Base-by-base conservation (phyloP, 2,888 invertebrate species). In the Drosophila diplacantha region DNA sequence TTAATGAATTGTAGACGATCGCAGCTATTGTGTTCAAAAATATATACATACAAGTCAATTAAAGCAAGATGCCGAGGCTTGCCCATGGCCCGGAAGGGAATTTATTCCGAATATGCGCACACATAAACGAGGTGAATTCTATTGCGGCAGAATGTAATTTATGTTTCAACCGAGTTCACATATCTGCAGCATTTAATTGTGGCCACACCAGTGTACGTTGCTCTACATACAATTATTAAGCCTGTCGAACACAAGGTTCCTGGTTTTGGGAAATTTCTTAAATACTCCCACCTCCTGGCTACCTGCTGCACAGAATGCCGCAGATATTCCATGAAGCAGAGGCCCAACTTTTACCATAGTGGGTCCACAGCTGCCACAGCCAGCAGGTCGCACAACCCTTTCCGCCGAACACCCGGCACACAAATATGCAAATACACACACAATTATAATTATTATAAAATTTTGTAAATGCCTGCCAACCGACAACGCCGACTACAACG, bases 381-480 rank as follows among this genome's bases (percentile, higher is more conserved):
- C 63, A 54, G 38, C 34, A 22, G 32, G 35, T 8, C 26, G 38
- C 26, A 24, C 12, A 37, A 57, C 18, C 39, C 35, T 12, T 52
- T 6, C 31, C 31, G 0, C 6, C 5, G 31, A 34, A 14, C 52
- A 38, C 20, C 34, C 22, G 38, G 18, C 46, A 18, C 26, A 16
- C 60, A 49, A 71, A 71, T 65, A 81, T 70, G 79, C 76, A 75
- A 73, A 78, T 66, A 73, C 53, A 75, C 67, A 66, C 74, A 73
- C 67, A 81, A 75, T 82, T 80, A 77, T 78, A 80, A 78, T 78
- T 82, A 82, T 78, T 72, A 82, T 80, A 69, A 74, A 80, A 82
- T 78, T 76, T 72, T 59, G 38, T 29, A 32, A 43, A 49, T 34
- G 35, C 34, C 60, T 41, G 59, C 8, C 39, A 41, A 14, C 38